A percentile compares a stretch with the other conserved stretches of the same genome.
Evolutionary conservation across 2,797 vertebrate genomes (phyloP).

Genomic region (Chiroxiphia lanceolata): DNA sequence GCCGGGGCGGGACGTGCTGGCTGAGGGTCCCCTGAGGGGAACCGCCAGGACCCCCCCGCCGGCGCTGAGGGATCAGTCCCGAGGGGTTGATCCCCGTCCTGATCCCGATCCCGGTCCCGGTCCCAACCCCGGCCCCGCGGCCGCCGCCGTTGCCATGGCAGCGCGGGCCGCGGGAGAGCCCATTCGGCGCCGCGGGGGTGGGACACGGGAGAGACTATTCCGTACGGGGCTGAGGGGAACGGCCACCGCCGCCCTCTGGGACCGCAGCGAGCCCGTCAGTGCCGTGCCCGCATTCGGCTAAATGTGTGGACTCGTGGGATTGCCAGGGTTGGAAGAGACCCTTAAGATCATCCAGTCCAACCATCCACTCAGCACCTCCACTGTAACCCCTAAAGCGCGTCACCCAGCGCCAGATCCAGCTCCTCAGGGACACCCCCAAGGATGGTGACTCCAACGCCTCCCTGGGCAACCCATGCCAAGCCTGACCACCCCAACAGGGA

Average conservation of each 20-base stretch:
- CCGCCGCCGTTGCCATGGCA: constrained; percentile 48
- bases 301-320: too few relatives aligned
- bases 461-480: background rate
- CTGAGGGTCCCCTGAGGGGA: too few relatives aligned
- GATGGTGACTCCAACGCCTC: too few relatives aligned
- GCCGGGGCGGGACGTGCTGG: too few relatives aligned
- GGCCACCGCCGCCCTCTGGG: background rate
- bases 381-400: background rate
- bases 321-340: background rate
- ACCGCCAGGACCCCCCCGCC: rapidly evolving
- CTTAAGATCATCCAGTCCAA: background rate
- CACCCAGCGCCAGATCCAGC: background rate
- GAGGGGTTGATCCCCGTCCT: too few relatives aligned
- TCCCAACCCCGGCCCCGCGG: rapidly evolving
- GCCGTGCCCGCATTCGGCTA: too few relatives aligned
- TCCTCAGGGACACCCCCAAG: background rate
- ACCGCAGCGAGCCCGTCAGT: too few relatives aligned
- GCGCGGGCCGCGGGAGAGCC: background rate
- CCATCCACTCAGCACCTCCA: background rate
- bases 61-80: background rate
- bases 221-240: too few relatives aligned
- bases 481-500: too few relatives aligned
- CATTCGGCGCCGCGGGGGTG: rapidly evolving
- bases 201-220: rapidly evolving
- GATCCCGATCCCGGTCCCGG: background rate